Conservation (phyloP, 2,113 vertebrate species). For the Columba livia region DNA sequence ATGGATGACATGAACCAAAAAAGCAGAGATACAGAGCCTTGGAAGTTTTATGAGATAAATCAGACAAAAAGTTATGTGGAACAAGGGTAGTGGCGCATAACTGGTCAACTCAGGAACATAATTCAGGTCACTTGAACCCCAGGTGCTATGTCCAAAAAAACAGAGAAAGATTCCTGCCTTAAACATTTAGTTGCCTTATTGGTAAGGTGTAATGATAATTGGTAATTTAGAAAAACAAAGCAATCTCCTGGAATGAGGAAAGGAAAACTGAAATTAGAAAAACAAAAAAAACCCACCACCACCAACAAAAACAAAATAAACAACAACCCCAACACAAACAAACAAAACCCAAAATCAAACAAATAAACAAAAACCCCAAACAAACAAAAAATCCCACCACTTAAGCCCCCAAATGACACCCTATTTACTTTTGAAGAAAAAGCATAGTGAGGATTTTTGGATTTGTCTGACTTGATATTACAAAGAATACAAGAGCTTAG, state of each 20-base stretch:
- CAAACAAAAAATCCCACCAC: fast-evolving
- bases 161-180: neutral
- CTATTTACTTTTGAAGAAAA: neutral
- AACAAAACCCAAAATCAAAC: too few species aligned
- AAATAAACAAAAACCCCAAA: too few species aligned
- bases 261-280: neutral
- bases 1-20: neutral
- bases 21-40: neutral
- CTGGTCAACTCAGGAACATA: neutral
- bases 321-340: too few species aligned
- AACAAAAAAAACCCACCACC: fast-evolving
- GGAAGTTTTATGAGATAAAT: neutral
- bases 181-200: neutral
- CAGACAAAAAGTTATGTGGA: neutral
- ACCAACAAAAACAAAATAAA: too few species aligned
- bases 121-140: neutral
- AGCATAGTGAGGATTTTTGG: neutral
- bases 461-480: neutral
- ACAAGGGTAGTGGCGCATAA: neutral
- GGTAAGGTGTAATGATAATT: neutral
- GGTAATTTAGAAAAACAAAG: neutral
- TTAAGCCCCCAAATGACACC: neutral
- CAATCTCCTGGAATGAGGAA: neutral
- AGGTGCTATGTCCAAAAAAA: neutral
- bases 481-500: neutral